These are phyloP conservation scores for Phoebastria nigripes DNA, from an alignment of 2,797 vertebrate species.

Conservation along the genomic window DNA sequence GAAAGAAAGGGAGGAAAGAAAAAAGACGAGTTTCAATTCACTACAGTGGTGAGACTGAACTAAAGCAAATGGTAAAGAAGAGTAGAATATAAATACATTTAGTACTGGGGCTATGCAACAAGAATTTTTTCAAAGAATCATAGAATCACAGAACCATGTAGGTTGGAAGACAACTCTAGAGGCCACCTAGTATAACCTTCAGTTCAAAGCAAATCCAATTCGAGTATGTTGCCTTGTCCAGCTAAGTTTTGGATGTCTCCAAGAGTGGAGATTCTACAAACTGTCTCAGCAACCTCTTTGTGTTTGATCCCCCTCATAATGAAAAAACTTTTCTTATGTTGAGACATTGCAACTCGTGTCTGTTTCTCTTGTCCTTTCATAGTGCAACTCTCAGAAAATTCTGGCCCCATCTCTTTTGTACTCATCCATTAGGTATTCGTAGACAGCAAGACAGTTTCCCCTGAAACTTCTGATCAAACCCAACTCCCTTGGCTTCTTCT, in stretches of 20 bases:
- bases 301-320: background rate
- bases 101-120: background rate
- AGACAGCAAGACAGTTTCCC: background rate
- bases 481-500: background rate
- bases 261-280: background rate
- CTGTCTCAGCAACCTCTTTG: background rate
- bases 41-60: background rate
- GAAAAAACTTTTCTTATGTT: background rate
- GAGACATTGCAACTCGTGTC: background rate
- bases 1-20: background rate
- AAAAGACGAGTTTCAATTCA: background rate
- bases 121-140: background rate
- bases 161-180: background rate
- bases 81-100: background rate
- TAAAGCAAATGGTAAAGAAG: background rate
- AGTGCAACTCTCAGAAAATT: background rate
- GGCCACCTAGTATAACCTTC: background rate
- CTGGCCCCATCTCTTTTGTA: background rate
- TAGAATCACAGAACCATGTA: background rate
- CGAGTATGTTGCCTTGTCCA: background rate
- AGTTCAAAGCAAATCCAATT: background rate
- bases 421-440: background rate
- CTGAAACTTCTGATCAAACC: background rate
- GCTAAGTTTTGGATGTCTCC: background rate
- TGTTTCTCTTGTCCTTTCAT: background rate